A percentile compares a stretch with the other conserved stretches of the same genome.
Evolutionary conservation across 2,888 invertebrate genomes (phyloP).

Genomic region (Lasioglossum morio): DNA sequence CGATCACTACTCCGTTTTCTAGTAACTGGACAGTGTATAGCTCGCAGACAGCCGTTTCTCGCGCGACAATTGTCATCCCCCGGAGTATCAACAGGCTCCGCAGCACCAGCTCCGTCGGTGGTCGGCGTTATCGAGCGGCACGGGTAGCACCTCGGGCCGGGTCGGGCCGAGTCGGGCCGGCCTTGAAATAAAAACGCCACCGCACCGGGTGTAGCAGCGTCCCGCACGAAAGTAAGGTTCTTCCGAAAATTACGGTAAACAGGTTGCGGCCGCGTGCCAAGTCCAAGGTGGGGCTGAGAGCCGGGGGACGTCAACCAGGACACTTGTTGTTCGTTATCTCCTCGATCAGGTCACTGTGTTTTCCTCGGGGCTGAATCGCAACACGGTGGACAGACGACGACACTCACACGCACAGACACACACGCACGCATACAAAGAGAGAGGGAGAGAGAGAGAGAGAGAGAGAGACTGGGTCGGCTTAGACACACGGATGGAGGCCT

Average conservation of each 20-base stretch:
- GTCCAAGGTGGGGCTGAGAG: slow-evolving; percentile 18
- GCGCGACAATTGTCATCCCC: neutral
- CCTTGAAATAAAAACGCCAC: slow-evolving; percentile 39
- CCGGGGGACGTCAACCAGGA: slow-evolving; percentile 52
- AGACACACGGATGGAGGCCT: neutral
- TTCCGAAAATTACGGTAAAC: slow-evolving; percentile 27
- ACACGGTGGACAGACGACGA: neutral
- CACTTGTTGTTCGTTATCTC: slow-evolving; percentile 74
- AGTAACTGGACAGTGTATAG: too few relatives aligned
- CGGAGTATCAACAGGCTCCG: slow-evolving; percentile 45
- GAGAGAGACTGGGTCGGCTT: neutral
- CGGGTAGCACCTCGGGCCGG: neutral
- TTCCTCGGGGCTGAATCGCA: neutral
- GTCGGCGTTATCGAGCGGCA: neutral
- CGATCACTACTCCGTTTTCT: too few relatives aligned
- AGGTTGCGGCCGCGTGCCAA: slow-evolving; percentile 30
- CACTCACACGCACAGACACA: too few relatives aligned
- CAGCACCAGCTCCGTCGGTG: neutral
- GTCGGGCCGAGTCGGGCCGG: neutral
- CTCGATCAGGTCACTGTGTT: slow-evolving; percentile 25
- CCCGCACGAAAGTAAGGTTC: slow-evolving; percentile 13
- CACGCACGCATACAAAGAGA: too few relatives aligned
- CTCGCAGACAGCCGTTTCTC: neutral
- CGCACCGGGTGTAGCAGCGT: neutral
- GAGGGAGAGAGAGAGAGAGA: too few relatives aligned